These are phyloP conservation scores for Taphrorychus bicolor DNA, from an alignment of 2,888 invertebrate genomes.

Conservation along the genomic window DNA sequence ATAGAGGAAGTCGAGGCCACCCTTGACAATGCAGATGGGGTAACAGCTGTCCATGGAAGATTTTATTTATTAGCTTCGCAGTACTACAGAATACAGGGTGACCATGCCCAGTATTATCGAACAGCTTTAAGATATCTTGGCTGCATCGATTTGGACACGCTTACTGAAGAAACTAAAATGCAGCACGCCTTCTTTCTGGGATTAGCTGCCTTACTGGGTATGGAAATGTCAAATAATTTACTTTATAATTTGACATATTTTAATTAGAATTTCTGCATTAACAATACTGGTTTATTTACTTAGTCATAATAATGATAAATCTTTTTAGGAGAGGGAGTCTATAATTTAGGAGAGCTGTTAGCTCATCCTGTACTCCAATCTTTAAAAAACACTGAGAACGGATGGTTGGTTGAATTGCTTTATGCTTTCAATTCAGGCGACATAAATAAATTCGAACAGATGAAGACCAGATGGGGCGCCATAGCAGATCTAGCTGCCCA, in stretches of 20 bases:
- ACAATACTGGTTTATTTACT: too few species aligned
- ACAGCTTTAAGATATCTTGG: conserved; percentile 85
- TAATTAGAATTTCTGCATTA: too few species aligned
- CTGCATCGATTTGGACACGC: conserved; percentile 70
- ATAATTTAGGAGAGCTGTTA: conserved; percentile 95
- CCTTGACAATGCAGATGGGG: conserved; percentile 88
- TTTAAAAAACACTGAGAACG: conserved; percentile 79
- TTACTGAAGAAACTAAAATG: conserved; percentile 71
- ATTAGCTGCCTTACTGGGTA: conserved; percentile 82
- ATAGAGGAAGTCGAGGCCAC: conserved; percentile 87
- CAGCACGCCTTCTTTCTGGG: conserved; percentile 90
- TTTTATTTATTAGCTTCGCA: conserved; percentile 94
- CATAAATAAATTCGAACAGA: conserved; percentile 74
- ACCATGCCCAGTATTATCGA: conserved; percentile 94
- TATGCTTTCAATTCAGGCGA: conserved; percentile 88
- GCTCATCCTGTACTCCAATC: conserved; percentile 94
- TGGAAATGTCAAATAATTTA: neutral
- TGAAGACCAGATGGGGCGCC: conserved; percentile 77
- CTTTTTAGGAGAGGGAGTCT: conserved; percentile 86
- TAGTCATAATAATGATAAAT: too few species aligned
- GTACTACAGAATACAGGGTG: conserved; percentile 84
- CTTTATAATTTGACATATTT: too few species aligned
- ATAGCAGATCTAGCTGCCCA: conserved; percentile 85
- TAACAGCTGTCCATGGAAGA: conserved; percentile 91
- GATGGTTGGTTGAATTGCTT: conserved; percentile 88